Conservation (phyloP, 2,888 invertebrate genomes). For the Pherbina coryleti region DNA sequence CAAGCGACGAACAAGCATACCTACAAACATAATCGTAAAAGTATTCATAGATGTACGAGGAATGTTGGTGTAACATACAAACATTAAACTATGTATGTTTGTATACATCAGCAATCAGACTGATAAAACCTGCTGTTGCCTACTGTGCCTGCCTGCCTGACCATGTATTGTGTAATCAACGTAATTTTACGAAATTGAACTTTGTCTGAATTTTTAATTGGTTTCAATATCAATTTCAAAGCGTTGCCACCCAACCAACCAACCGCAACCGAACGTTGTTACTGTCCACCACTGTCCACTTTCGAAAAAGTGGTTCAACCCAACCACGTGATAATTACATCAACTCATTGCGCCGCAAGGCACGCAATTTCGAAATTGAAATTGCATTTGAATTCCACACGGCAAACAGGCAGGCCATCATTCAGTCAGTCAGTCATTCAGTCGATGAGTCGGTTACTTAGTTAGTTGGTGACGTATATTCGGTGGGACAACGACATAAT, state of each 20-base stretch:
- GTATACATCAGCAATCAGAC: neutral
- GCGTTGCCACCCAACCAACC: neutral
- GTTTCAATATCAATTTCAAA: conserved; percentile 13
- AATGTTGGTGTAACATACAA: no score
- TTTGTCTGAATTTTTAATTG: conserved; percentile 17
- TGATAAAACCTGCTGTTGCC: neutral
- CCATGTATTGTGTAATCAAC: conserved; percentile 8
- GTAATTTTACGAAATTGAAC: conserved; percentile 5
- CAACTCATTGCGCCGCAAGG: conserved; percentile 7
- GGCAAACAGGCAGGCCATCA: no score
- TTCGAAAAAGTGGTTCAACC: conserved; percentile 23
- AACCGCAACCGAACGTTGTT: neutral
- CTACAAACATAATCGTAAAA: no score
- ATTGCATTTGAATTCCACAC: conserved; percentile 15
- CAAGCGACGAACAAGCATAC: no score
- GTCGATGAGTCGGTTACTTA: no score
- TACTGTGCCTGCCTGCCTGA: neutral
- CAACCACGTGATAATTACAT: conserved; percentile 28
- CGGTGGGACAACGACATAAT: no score
- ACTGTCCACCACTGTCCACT: conserved; percentile 6
- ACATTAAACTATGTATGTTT: no score
- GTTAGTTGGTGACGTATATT: no score
- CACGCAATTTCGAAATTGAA: conserved; percentile 22
- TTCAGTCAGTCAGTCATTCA: no score
- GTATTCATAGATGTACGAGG: no score